phyloP scores from a whole-genome alignment of 2,888 invertebrate genomes.

The Himalopsyche japonica region DNA sequence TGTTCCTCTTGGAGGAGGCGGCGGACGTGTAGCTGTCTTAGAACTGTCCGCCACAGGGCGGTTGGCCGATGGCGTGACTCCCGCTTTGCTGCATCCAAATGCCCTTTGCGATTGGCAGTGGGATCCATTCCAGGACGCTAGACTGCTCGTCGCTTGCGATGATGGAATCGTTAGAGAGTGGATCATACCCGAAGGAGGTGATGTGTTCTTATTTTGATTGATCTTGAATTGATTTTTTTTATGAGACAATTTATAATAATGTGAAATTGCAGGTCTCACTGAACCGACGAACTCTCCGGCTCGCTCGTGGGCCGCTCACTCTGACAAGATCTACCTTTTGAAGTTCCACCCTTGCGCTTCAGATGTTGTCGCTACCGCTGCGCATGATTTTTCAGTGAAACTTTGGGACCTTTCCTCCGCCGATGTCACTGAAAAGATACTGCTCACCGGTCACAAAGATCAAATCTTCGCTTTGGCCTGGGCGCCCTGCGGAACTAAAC shows the following conservation, averaged over 20 bases:
- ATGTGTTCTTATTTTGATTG: background rate
- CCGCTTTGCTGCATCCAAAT: constrained; percentile 87
- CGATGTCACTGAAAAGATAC: constrained; percentile 58
- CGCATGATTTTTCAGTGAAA: constrained; percentile 87
- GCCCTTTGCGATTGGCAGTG: constrained; percentile 91
- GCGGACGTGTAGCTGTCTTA: constrained; percentile 86
- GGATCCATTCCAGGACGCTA: constrained; percentile 85
- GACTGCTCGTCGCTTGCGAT: constrained; percentile 87
- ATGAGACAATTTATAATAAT: background rate
- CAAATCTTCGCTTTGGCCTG: constrained; percentile 92
- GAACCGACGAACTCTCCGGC: constrained; percentile 80
- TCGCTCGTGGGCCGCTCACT: constrained; percentile 73
- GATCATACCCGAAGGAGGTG: constrained; percentile 73
- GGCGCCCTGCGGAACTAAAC: constrained; percentile 86
- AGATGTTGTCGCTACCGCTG: constrained; percentile 84
- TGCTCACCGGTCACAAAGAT: constrained; percentile 77
- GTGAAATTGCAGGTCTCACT: constrained; percentile 56
- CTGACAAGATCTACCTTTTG: constrained; percentile 89
- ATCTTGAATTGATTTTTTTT: background rate
- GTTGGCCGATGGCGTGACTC: constrained; percentile 78
- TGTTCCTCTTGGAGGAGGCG: constrained; percentile 87
- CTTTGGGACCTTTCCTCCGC: constrained; percentile 77
- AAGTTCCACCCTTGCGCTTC: constrained; percentile 89
- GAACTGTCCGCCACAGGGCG: constrained; percentile 74
- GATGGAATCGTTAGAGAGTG: constrained; percentile 83